Conservation (phyloP, 2,113 vertebrate genomes). For the Pelecanus crispus region DNA sequence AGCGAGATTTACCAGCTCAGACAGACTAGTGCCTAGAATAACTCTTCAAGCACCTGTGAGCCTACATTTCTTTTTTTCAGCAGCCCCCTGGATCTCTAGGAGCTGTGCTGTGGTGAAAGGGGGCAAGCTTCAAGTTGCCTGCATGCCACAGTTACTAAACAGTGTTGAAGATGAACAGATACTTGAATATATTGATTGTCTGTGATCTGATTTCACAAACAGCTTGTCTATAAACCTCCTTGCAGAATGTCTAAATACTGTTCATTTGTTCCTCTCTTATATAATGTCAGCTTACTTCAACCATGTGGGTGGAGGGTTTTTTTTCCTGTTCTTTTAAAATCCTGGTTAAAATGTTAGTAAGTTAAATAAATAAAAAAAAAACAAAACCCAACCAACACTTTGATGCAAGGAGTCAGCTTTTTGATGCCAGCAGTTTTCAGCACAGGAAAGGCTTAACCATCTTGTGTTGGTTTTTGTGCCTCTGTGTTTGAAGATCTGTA, state of each 20-base stretch:
- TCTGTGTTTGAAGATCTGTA: background rate
- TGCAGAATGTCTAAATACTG: background rate
- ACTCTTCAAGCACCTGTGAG: background rate
- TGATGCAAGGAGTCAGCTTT: background rate
- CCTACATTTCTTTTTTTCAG: background rate
- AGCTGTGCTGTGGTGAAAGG: background rate
- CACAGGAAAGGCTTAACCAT: background rate
- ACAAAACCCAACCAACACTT: background rate
- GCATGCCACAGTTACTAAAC: background rate
- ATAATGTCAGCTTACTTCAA: background rate
- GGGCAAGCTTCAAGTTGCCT: background rate
- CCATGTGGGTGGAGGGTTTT: background rate
- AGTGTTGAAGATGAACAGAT: background rate
- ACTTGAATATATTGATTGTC: background rate
- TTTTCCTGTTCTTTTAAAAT: background rate
- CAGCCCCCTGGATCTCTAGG: background rate
- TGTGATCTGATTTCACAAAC: background rate
- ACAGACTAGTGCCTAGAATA: background rate
- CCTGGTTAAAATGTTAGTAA: background rate
- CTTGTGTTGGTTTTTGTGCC: background rate
- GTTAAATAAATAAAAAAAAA: background rate
- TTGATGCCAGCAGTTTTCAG: background rate
- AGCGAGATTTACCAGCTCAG: background rate
- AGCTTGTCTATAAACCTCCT: background rate
- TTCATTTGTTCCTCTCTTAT: background rate